Conservation (phyloP, 1,140 invertebrate species). For the Ceratina calcarata region DNA sequence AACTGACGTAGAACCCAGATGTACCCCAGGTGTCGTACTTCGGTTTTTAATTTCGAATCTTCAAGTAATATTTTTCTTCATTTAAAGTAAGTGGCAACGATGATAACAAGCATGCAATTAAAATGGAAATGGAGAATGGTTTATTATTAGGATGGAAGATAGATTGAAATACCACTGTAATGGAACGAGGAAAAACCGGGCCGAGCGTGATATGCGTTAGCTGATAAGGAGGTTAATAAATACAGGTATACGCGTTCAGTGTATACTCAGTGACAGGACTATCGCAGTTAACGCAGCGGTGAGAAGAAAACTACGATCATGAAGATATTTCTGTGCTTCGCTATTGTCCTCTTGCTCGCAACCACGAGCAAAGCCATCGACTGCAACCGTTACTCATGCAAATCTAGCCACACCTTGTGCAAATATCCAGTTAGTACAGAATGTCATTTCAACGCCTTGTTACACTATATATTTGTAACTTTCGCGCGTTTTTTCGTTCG, state of each 20-base stretch:
- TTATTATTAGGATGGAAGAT: too few species aligned
- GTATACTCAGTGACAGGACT: too few species aligned
- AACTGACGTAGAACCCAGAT: too few species aligned
- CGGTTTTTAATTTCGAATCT: too few species aligned
- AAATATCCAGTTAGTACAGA: conserved; percentile 25
- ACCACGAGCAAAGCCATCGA: background rate
- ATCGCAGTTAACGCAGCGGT: background rate
- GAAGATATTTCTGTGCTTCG: background rate
- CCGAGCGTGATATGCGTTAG: background rate
- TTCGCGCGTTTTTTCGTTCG: background rate
- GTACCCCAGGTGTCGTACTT: too few species aligned
- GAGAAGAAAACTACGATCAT: background rate
- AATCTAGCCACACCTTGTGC: conserved; percentile 21
- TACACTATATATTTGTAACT: too few species aligned
- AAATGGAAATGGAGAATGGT: too few species aligned
- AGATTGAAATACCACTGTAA: background rate
- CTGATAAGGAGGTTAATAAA: conserved; percentile 10
- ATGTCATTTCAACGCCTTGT: background rate
- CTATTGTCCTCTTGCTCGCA: background rate
- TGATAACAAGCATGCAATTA: too few species aligned
- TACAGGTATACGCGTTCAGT: background rate
- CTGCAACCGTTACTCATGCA: conserved; percentile 10
- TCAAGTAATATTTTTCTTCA: too few species aligned
- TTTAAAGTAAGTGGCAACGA: too few species aligned
- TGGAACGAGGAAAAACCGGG: background rate